Percentiles rank a stretch among this genome's conserved stretches.
phyloP scores from a whole-genome alignment of 2,797 vertebrate species.

The Platyrinchus mystaceus region DNA sequence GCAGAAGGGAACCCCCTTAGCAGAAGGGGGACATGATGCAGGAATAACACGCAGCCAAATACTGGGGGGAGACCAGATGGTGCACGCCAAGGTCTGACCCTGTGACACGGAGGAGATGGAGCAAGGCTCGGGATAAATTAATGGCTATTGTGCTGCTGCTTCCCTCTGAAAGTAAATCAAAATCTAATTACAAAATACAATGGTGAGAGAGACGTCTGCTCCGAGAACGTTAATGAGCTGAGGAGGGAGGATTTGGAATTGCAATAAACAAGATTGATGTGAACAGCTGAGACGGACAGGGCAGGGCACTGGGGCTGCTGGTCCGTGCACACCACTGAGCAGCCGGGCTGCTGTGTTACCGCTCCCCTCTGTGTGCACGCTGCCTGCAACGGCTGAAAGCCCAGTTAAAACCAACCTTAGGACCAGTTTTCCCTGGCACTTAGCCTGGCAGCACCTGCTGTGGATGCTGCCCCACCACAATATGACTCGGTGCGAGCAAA shows the following conservation, averaged over 20 bases:
- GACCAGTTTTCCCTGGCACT: not conserved
- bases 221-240: not conserved
- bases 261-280: constrained; percentile 19
- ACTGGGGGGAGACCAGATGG: not conserved
- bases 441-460: not conserved
- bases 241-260: constrained; percentile 4
- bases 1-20: not conserved
- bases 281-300: not conserved
- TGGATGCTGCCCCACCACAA: not conserved
- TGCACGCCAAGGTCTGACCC: constrained; percentile 22
- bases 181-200: constrained; percentile 58
- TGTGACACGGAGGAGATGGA: not conserved
- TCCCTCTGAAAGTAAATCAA: constrained; percentile 46
- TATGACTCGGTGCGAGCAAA: fast-evolving
- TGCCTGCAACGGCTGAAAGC: not conserved
- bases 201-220: constrained; percentile 19
- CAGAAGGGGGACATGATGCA: fast-evolving
- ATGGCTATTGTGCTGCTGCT: not conserved
- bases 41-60: not conserved
- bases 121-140: constrained; percentile 11
- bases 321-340: fast-evolving
- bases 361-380: fast-evolving
- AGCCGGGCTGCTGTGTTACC: not conserved
- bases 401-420: not conserved
- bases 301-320: not conserved